Conservation (phyloP, 1,140 invertebrate genomes). For the Drosophila kikkawai region DNA sequence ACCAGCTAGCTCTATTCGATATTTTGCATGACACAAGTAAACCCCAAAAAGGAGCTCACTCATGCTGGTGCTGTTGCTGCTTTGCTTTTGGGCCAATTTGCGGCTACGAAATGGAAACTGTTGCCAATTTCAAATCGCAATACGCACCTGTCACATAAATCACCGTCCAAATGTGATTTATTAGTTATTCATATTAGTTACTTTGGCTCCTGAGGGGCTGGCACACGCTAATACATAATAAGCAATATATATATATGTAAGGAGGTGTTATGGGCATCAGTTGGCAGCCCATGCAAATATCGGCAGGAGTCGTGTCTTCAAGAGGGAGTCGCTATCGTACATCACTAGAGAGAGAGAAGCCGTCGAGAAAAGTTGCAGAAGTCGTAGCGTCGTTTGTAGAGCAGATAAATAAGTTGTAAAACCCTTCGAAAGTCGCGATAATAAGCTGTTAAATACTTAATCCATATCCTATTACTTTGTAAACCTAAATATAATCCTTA, state of each 20-base stretch:
- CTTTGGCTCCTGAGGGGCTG: constrained; percentile 65
- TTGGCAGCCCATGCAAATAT: too few relatives aligned
- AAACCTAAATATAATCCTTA: too few relatives aligned
- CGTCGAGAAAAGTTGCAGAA: too few relatives aligned
- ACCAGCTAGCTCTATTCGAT: constrained; percentile 1
- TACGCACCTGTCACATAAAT: constrained; percentile 83
- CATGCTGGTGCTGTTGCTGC: constrained; percentile 30
- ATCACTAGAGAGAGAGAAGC: too few relatives aligned
- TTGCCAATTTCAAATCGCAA: constrained; percentile 83
- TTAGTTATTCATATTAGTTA: constrained; percentile 83
- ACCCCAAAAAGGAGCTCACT: constrained; percentile 18
- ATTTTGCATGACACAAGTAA: constrained; percentile 46
- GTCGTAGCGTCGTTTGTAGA: too few relatives aligned
- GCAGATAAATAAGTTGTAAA: too few relatives aligned
- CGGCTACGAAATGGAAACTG: constrained; percentile 71
- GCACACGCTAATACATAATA: constrained; percentile 78
- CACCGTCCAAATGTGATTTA: constrained; percentile 79
- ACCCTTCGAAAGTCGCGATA: too few relatives aligned
- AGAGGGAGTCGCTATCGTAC: too few relatives aligned
- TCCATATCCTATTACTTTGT: too few relatives aligned
- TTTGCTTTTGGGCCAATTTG: constrained; percentile 60
- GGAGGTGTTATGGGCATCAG: too few relatives aligned
- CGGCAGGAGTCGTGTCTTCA: too few relatives aligned
- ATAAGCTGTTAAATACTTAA: too few relatives aligned
- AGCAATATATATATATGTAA: constrained; percentile 55